A percentile compares a stretch with the other conserved stretches of the same genome.
These are phyloP conservation scores for Hyperoodon ampullatus DNA, from an alignment of 2,113 vertebrate species.

Conservation along the genomic window DNA sequence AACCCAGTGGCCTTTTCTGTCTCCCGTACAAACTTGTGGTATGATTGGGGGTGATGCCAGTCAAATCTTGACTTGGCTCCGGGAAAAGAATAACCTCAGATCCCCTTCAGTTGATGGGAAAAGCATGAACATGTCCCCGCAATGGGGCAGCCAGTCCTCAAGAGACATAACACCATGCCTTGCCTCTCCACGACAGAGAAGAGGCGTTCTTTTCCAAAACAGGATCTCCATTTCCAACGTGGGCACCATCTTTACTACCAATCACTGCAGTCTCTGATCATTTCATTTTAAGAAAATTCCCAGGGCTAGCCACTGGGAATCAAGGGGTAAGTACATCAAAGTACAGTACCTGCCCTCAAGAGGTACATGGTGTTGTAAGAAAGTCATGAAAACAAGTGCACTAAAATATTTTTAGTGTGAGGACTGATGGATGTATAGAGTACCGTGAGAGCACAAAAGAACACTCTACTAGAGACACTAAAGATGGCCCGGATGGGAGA, in stretches of 20 bases:
- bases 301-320: neutral
- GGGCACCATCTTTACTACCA: neutral
- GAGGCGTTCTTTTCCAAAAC: conserved; percentile 17
- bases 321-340: neutral
- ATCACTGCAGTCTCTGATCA: neutral
- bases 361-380: neutral
- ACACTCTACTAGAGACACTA: too few species aligned
- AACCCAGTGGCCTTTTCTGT: conserved; percentile 81
- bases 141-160: conserved; percentile 34
- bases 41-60: conserved; percentile 84
- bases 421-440: neutral
- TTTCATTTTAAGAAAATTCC: neutral
- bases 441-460: neutral
- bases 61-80: conserved; percentile 84
- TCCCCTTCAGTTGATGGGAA: conserved; percentile 71
- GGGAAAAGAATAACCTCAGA: conserved; percentile 83
- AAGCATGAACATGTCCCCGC: conserved; percentile 74
- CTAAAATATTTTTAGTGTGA: neutral
- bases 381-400: neutral
- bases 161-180: neutral
- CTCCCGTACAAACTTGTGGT: conserved; percentile 83
- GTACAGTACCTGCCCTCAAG: neutral
- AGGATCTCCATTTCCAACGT: neutral
- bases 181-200: conserved; percentile 32
- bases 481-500: neutral